These are phyloP conservation scores for Alosa alosa DNA, from an alignment of 2,113 vertebrate species.

Conservation along the genomic window DNA sequence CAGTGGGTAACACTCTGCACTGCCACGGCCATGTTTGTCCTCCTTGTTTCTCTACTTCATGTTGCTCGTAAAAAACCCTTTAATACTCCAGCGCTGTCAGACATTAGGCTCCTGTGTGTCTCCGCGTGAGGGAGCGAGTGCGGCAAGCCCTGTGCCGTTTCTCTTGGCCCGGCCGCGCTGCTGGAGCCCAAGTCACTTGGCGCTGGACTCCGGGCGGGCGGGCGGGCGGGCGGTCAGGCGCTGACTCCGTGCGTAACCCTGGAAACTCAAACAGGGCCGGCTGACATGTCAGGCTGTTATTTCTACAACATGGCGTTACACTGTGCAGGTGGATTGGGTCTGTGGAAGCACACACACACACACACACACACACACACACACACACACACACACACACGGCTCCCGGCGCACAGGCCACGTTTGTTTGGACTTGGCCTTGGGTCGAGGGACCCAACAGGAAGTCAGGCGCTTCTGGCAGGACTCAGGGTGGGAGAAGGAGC, in stretches of 20 bases:
- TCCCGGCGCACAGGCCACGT: constrained; percentile 72
- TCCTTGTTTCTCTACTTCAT: background rate
- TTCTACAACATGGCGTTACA: constrained; percentile 68
- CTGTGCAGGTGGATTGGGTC: constrained; percentile 81
- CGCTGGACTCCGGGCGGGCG: background rate
- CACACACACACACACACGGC: constrained; percentile 9
- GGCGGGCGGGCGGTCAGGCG: too few relatives aligned
- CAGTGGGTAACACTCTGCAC: background rate
- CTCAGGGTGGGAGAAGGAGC: constrained; percentile 65
- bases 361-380: constrained; percentile 32
- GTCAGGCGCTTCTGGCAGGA: constrained; percentile 83
- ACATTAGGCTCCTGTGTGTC: background rate
- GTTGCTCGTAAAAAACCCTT: background rate
- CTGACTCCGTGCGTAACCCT: constrained; percentile 27
- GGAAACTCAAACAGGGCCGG: constrained; percentile 52
- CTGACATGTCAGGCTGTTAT: constrained; percentile 75
- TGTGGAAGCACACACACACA: constrained; percentile 47
- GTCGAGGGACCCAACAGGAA: constrained; percentile 75
- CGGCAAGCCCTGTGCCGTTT: constrained; percentile 21
- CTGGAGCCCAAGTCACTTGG: constrained; percentile 16
- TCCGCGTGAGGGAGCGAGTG: background rate
- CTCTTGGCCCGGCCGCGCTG: constrained; percentile 37
- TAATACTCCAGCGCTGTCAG: background rate
- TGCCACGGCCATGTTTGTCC: constrained; percentile 32
- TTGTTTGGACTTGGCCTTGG: constrained; percentile 85